Conservation (phyloP, 2,113 vertebrate species). For the Varanus salvator region DNA sequence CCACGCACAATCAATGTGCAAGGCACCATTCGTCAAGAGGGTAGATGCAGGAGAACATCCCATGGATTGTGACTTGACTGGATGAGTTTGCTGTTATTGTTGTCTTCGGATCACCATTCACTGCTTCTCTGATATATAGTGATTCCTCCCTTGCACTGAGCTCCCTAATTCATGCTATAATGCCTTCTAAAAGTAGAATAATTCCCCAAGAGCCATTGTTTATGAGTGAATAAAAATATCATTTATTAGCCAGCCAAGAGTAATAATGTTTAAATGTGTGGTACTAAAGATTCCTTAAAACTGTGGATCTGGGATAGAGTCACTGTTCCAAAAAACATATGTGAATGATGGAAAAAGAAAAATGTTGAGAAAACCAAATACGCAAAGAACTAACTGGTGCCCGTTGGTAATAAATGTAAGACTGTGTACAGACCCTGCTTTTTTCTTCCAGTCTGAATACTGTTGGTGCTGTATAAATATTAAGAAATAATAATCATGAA, state of each 20-base stretch:
- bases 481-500: conserved; percentile 13
- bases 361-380: conserved; percentile 33
- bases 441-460: conserved; percentile 7
- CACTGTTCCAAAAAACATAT: conserved; percentile 21
- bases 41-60: neutral
- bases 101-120: neutral
- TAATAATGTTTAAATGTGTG: conserved; percentile 55
- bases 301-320: conserved; percentile 15
- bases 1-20: neutral
- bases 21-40: neutral
- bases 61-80: neutral
- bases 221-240: conserved; percentile 68
- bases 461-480: conserved; percentile 20
- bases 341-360: conserved; percentile 39
- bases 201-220: conserved; percentile 43
- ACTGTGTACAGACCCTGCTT: conserved; percentile 1
- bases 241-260: conserved; percentile 66
- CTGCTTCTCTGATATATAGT: neutral
- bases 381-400: neutral
- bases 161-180: conserved; percentile 20
- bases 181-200: conserved; percentile 56
- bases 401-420: conserved; percentile 33
- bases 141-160: neutral
- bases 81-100: conserved; percentile 6
- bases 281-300: conserved; percentile 39